These are phyloP conservation scores for Polyommatus iphigenia DNA, from an alignment of 2,888 invertebrate genomes.

Conservation along the genomic window DNA sequence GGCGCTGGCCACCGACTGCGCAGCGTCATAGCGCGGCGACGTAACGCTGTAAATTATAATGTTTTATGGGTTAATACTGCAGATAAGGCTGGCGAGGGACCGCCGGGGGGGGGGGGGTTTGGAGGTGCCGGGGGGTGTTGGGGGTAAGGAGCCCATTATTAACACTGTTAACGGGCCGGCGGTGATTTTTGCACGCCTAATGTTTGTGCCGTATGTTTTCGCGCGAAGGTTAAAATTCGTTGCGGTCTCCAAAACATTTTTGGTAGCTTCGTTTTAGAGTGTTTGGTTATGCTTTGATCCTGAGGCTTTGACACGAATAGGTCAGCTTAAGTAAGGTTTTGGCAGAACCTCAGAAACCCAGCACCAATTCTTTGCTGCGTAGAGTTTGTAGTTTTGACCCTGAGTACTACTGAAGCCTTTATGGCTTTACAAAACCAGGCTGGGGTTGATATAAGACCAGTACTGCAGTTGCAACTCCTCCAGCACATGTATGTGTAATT, in stretches of 20 bases:
- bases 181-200: conserved; percentile 19
- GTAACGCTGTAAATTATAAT: conserved; percentile 77
- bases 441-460: no score
- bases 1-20: conserved; percentile 50
- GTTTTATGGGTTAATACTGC: conserved; percentile 80
- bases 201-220: background rate
- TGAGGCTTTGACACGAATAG: background rate
- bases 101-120: conserved; percentile 21
- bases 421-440: no score
- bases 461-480: background rate
- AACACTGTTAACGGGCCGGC: conserved; percentile 66
- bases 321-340: background rate
- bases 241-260: background rate
- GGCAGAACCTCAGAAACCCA: background rate
- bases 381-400: background rate
- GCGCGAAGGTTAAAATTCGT: background rate
- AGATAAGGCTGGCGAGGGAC: conserved; percentile 62
- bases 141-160: conserved; percentile 77
- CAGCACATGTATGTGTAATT: background rate
- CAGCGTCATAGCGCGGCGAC: conserved; percentile 68
- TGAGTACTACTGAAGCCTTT: no score
- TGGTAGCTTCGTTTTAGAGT: background rate
- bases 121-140: conserved; percentile 67
- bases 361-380: background rate
- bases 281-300: background rate